Conservation (phyloP, 2,888 invertebrate genomes). For the Alitta virens region DNA sequence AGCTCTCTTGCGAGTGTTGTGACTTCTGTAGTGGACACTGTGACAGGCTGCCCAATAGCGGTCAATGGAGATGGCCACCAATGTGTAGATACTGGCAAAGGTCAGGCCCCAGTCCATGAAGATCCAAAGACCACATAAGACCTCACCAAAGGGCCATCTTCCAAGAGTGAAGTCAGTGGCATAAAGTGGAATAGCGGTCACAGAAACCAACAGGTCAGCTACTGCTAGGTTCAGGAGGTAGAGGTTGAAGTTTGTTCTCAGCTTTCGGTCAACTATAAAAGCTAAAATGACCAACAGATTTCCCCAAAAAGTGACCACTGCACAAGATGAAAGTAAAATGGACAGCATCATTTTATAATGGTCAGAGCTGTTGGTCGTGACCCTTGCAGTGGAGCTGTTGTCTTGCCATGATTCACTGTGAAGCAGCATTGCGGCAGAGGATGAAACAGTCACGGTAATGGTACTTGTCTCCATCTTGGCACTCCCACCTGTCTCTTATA, state of each 20-base stretch:
- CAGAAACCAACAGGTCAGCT: slow-evolving; percentile 47
- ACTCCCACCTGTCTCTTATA: too few species aligned
- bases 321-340: slow-evolving; percentile 31
- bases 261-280: slow-evolving; percentile 42
- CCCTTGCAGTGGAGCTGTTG: too few species aligned
- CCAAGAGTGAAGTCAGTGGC: slow-evolving; percentile 42
- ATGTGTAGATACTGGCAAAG: slow-evolving; percentile 51
- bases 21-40: slow-evolving; percentile 36
- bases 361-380: too few species aligned
- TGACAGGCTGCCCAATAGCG: slow-evolving; percentile 41
- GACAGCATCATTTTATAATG: slow-evolving; percentile 23
- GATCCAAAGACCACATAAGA: slow-evolving; percentile 48
- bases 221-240: slow-evolving; percentile 36
- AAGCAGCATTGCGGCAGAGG: too few species aligned
- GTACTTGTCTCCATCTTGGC: too few species aligned
- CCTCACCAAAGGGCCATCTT: slow-evolving; percentile 45
- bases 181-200: slow-evolving; percentile 47
- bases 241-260: slow-evolving; percentile 51
- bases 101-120: slow-evolving; percentile 54
- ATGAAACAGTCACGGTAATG: too few species aligned
- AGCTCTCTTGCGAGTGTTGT: slow-evolving; percentile 36
- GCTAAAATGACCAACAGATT: slow-evolving; percentile 50
- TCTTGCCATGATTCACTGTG: too few species aligned
- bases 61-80: slow-evolving; percentile 46
- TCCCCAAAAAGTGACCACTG: slow-evolving; percentile 42